These are phyloP conservation scores for Amazona finschi DNA, from an alignment of 2,797 vertebrate genomes.

Conservation along the genomic window DNA sequence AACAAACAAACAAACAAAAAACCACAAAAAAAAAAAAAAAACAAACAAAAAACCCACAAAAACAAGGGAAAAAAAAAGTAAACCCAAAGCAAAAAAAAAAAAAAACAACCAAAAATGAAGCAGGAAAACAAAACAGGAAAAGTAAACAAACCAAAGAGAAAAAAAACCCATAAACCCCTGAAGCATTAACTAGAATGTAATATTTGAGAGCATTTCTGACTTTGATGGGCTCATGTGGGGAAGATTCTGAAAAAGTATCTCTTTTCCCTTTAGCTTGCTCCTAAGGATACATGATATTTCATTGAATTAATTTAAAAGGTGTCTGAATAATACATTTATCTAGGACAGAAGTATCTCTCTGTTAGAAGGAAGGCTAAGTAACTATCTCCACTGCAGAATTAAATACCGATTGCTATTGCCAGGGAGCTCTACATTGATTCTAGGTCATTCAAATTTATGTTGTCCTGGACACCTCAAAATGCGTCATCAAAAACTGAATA, in stretches of 20 bases:
- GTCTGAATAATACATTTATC: constrained; percentile 14
- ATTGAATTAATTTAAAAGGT: neutral
- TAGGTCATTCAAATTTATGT: neutral
- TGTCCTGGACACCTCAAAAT: neutral
- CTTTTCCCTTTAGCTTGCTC: neutral
- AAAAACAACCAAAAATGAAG: neutral
- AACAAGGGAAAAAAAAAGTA: neutral
- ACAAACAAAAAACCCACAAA: neutral
- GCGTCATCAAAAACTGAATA: neutral
- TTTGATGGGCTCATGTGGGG: neutral
- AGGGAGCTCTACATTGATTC: constrained; percentile 9
- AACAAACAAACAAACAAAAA: no score
- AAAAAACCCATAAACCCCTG: neutral
- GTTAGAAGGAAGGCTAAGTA: neutral
- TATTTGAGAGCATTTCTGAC: neutral
- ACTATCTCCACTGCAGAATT: neutral
- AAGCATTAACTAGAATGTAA: neutral
- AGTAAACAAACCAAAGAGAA: neutral
- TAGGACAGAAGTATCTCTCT: neutral
- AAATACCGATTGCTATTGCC: constrained; percentile 1
- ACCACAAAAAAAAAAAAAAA: no score
- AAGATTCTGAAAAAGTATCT: neutral
- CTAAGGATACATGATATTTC: neutral
- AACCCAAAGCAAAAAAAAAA: no score
- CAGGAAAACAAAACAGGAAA: neutral